Percentiles rank a stretch among this genome's conserved stretches.
Evolutionary conservation across 2,888 invertebrate genomes (phyloP).

Genomic region (Pilophorus perplexus): DNA sequence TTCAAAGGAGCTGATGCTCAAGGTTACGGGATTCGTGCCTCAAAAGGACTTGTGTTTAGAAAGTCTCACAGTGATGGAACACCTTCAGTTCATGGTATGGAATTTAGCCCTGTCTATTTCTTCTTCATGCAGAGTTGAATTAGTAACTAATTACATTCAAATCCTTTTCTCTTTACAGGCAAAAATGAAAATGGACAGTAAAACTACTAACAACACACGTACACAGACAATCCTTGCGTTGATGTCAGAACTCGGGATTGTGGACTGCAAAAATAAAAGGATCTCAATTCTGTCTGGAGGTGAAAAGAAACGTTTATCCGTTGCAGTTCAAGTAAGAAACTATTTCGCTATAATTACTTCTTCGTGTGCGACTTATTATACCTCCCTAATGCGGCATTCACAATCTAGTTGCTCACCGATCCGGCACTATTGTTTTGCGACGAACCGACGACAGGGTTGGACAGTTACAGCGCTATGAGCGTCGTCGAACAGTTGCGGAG

Average conservation of each 20-base stretch:
- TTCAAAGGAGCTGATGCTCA: conserved; percentile 64
- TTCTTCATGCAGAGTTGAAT: no score
- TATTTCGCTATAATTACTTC: no score
- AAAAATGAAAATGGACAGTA: conserved; percentile 69
- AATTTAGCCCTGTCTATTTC: no score
- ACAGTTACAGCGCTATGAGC: conserved; percentile 81
- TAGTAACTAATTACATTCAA: no score
- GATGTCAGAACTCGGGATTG: conserved; percentile 67
- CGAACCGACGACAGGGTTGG: conserved; percentile 89
- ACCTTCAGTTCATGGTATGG: conserved; percentile 79
- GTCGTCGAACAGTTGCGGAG: conserved; percentile 70
- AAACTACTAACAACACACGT: conserved; percentile 53
- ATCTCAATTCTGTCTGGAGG: conserved; percentile 82
- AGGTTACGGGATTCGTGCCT: conserved; percentile 80
- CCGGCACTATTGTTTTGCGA: conserved; percentile 89
- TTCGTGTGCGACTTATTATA: neutral
- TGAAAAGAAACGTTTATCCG: conserved; percentile 78
- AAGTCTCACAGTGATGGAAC: conserved; percentile 74
- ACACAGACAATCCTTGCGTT: conserved; percentile 56
- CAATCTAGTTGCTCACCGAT: conserved; percentile 73
- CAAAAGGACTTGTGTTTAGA: conserved; percentile 80
- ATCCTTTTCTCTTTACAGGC: conserved; percentile 59
- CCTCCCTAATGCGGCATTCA: neutral
- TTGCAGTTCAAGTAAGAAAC: conserved; percentile 87
- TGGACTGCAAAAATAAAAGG: conserved; percentile 67